Evolutionary conservation across 2,888 invertebrate genomes (phyloP).

Genomic region (Eupeodes latifasciatus): DNA sequence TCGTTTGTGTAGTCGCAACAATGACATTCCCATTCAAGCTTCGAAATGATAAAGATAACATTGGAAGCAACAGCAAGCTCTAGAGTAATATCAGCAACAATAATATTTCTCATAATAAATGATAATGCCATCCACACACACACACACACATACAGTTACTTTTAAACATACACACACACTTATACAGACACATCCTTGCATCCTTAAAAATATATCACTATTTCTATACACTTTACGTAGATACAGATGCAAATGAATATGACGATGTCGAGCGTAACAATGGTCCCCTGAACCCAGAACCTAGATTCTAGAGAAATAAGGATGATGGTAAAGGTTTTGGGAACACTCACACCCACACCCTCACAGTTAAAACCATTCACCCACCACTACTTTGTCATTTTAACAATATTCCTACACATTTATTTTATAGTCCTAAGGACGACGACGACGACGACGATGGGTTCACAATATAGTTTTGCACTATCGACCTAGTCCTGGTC

Average conservation of each 20-base stretch:
- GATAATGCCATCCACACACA: conserved; percentile 59
- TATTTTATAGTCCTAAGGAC: conserved; percentile 50
- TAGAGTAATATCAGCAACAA: conserved; percentile 71
- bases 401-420: conserved; percentile 36
- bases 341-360: neutral
- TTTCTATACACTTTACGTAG: neutral
- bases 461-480: conserved; percentile 51
- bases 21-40: conserved; percentile 71
- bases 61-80: conserved; percentile 67
- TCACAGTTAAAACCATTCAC: neutral
- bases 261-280: conserved; percentile 54
- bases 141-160: conserved; percentile 11
- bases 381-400: conserved; percentile 53
- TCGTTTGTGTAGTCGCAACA: conserved; percentile 57
- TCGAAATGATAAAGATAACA: conserved; percentile 72
- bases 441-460: conserved; percentile 15
- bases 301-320: conserved; percentile 42
- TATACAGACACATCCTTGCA: neutral
- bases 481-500: conserved; percentile 59
- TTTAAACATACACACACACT: neutral
- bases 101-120: conserved; percentile 73
- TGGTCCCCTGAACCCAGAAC: conserved; percentile 18
- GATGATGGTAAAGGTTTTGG: conserved; percentile 42
- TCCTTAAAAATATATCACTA: conserved; percentile 7
- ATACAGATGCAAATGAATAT: conserved; percentile 66